Percentiles rank a stretch among this genome's conserved stretches.
Evolutionary conservation across 2,113 vertebrate genomes (phyloP).

Genomic region (Pardalotus punctatus): DNA sequence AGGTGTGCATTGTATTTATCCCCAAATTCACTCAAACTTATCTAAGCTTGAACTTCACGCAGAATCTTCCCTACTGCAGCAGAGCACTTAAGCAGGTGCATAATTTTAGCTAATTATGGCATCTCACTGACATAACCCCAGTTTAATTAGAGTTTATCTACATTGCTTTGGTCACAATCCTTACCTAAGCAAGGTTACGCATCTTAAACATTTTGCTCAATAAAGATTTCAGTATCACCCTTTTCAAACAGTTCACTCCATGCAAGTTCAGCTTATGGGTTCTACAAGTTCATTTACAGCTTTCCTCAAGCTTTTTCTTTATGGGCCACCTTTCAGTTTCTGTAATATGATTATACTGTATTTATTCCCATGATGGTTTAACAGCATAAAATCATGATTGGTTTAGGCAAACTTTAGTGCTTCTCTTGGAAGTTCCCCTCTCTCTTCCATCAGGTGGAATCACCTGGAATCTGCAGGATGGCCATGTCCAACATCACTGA

Average conservation of each 20-base stretch:
- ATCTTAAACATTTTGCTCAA: not conserved
- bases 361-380: not conserved
- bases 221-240: not conserved
- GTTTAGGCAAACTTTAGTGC: not conserved
- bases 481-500: not conserved
- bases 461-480: not conserved
- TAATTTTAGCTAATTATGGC: not conserved
- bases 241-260: not conserved
- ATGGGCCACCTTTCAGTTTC: not conserved
- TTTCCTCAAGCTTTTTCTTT: not conserved
- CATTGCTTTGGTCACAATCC: not conserved
- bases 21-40: not conserved
- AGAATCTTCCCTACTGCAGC: not conserved
- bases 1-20: not conserved
- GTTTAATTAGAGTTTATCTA: not conserved
- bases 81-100: not conserved
- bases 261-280: not conserved
- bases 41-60: not conserved
- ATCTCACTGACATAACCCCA: not conserved
- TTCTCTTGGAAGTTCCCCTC: not conserved
- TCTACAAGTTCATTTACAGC: not conserved
- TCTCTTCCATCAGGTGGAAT: not conserved
- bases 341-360: not conserved
- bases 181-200: not conserved
- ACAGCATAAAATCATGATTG: not conserved